Evolutionary conservation across 1,140 invertebrate species (phyloP), one percentile per base, ranked within the genome.

Genomic region (Augochlora pura): DNA sequence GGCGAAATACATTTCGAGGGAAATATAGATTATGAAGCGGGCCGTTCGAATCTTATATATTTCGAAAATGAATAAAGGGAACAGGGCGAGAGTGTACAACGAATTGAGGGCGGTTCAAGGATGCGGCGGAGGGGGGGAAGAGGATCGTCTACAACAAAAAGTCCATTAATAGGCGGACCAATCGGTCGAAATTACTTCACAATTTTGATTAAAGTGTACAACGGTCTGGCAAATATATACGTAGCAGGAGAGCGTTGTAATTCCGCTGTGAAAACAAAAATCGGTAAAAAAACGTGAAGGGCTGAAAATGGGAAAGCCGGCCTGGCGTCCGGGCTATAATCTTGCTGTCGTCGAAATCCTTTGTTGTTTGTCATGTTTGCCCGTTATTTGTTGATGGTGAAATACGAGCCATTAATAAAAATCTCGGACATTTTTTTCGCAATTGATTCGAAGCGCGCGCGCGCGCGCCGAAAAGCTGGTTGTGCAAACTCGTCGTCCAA

Each of bases 201-300:
- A 60, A 68, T 60, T 69, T 63, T 77, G 39, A 77, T 77, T 77
- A 70, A 77, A 62, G 66, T 77, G 60, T 70, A 69, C 74, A 77
- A 57, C 69, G 42, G 21, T n/a, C 42, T 9, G 14, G 23, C 27
- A 77, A 62, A 77, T 42, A 77, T 21, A 66, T 77, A 60, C 16
- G 16, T 38, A 21, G 42, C 2, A 3, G 12, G 60, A 25, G 49
- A 1, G 1, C 16, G 42, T 23, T 39, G 65, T 76, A 67, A 77
- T 70, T 62, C 54, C 64, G 16, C 18, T 46, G 67, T 8, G 21
- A 69, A 69, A 69, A 69, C 54, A 69, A 69, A 69, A 69, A 7
- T 18, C n/a, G 18, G 18, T 18, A 49, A 67, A 52, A n/a, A 73
- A 74, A 42, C 14, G 64, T 23, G 23, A 46, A 60, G 59, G 42